These are phyloP conservation scores for Hypselothyrea guttata DNA, from an alignment of 2,888 invertebrate genomes.

Conservation along the genomic window DNA sequence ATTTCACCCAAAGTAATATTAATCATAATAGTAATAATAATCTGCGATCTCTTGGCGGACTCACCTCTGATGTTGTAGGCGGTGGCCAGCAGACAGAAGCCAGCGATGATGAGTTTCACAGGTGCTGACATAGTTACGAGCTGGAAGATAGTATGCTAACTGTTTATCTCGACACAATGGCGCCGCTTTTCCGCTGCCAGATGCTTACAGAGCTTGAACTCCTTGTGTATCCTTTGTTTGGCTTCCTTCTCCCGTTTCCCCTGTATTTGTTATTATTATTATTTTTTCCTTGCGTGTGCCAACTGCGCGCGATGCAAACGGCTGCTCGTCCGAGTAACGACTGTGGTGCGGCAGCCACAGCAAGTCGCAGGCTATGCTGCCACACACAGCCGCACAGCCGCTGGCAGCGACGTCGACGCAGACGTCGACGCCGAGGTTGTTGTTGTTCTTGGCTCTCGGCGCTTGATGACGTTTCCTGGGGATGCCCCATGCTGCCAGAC, in stretches of 20 bases:
- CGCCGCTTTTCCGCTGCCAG: slow-evolving; percentile 52
- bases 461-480: slow-evolving; percentile 41
- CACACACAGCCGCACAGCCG: slow-evolving; percentile 48
- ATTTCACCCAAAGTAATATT: slow-evolving; percentile 25
- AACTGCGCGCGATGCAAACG: slow-evolving; percentile 71
- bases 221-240: slow-evolving; percentile 40
- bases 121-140: slow-evolving; percentile 53
- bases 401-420: slow-evolving; percentile 14
- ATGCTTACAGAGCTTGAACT: slow-evolving; percentile 19
- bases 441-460: slow-evolving; percentile 12
- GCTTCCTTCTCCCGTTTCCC: slow-evolving; percentile 18
- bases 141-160: slow-evolving; percentile 26
- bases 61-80: slow-evolving; percentile 66
- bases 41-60: slow-evolving; percentile 17
- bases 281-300: background rate
- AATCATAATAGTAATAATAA: background rate
- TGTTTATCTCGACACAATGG: slow-evolving; percentile 55
- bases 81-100: slow-evolving; percentile 61
- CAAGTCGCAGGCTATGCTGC: slow-evolving; percentile 59
- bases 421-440: slow-evolving; percentile 15
- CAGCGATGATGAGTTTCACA: slow-evolving; percentile 59
- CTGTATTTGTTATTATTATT: slow-evolving; percentile 3
- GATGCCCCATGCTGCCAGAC: slow-evolving; percentile 47
- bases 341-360: slow-evolving; percentile 60
- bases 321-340: slow-evolving; percentile 62